A percentile compares a stretch with the other conserved stretches of the same genome.
Conservation (phyloP, 2,888 invertebrate genomes). For the Andrena praecox region DNA sequence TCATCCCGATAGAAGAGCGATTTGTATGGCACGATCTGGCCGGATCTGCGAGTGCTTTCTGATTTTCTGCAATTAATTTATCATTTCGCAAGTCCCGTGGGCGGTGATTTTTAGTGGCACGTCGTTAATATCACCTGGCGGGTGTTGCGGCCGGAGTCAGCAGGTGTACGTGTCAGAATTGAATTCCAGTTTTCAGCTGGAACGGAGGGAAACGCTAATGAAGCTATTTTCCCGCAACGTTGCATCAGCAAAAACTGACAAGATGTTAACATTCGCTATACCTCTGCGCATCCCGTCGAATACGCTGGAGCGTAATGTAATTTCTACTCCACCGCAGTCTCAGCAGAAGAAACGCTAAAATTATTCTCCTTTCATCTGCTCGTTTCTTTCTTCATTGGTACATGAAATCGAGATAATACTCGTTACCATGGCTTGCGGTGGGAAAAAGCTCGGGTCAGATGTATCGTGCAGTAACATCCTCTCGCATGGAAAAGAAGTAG, state of each 20-base stretch:
- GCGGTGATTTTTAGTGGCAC: constrained; percentile 49
- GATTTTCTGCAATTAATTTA: constrained; percentile 59
- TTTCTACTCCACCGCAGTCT: background rate
- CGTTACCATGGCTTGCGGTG: background rate
- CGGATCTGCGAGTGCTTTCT: constrained; percentile 34
- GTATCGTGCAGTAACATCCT: background rate
- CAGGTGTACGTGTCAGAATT: constrained; percentile 33
- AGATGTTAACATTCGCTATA: constrained; percentile 6
- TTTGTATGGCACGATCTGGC: constrained; percentile 20
- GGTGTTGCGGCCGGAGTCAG: constrained; percentile 14
- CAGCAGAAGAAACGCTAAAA: background rate
- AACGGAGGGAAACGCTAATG: constrained; percentile 30
- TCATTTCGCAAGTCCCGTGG: constrained; percentile 49
- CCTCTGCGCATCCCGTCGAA: background rate
- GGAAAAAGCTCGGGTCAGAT: background rate
- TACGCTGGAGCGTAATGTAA: background rate
- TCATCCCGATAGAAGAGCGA: constrained; percentile 26
- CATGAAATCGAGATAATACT: constrained; percentile 10
- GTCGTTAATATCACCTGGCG: constrained; percentile 42
- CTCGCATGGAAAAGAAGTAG: background rate
- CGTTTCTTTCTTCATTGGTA: background rate
- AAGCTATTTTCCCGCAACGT: constrained; percentile 18
- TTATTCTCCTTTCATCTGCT: background rate
- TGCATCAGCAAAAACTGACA: background rate
- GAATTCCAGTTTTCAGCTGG: constrained; percentile 36